phyloP scores from a whole-genome alignment of 2,113 vertebrate genomes.

The Hucho hucho region DNA sequence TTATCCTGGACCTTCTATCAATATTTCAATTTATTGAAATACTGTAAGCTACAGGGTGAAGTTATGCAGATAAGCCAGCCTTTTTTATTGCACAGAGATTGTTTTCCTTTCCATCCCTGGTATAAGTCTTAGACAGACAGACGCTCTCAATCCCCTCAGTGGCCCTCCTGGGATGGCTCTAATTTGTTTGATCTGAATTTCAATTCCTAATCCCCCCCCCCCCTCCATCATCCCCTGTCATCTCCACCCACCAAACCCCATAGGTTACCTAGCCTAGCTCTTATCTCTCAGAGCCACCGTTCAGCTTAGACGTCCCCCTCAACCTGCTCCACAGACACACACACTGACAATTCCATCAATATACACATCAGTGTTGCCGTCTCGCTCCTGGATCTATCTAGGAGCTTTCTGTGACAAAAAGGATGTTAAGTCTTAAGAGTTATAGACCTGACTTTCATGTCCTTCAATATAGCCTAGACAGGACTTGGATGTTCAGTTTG shows the following conservation, averaged over 20 bases:
- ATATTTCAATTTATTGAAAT: not conserved
- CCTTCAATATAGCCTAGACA: too few relatives aligned
- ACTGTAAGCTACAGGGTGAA: too few relatives aligned
- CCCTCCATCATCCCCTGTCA: conserved; percentile 53
- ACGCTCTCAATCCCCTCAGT: conserved; percentile 10
- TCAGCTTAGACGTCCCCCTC: conserved; percentile 21
- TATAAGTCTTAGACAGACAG: not conserved
- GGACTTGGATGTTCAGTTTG: not conserved
- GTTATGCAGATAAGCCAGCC: too few relatives aligned
- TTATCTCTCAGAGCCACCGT: conserved; percentile 10
- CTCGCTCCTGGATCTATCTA: not conserved
- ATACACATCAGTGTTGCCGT: conserved; percentile 6
- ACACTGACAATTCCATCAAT: not conserved
- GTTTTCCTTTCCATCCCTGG: too few relatives aligned
- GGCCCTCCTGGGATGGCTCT: conserved; percentile 4
- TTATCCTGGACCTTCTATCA: too few relatives aligned
- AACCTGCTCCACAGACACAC: not conserved
- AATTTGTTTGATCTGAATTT: conserved; percentile 48
- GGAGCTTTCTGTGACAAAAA: not conserved
- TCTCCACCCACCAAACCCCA: conserved; percentile 29
- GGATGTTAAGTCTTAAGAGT: not conserved
- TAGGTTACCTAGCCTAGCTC: not conserved
- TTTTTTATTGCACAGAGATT: not conserved
- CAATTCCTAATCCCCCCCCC: conserved; percentile 38
- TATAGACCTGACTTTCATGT: not conserved